These are phyloP conservation scores for Staurois parvus DNA, from an alignment of 2,797 vertebrate species.

Conservation along the genomic window DNA sequence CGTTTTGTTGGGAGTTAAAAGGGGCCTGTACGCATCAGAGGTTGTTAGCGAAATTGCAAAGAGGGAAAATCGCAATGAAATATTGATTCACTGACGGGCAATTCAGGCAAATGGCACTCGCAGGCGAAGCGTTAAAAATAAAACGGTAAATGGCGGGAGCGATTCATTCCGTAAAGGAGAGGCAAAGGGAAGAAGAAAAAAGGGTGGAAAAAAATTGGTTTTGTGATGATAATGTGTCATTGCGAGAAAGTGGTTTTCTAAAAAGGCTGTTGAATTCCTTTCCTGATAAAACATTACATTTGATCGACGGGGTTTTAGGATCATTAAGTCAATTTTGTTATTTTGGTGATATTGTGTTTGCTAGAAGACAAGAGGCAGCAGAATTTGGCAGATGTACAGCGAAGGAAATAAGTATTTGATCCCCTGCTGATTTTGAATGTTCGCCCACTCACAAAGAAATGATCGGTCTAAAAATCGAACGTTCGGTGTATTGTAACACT, in stretches of 20 bases:
- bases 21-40: slow-evolving; percentile 64
- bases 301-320: slow-evolving; percentile 3
- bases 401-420: too few species aligned
- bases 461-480: too few species aligned
- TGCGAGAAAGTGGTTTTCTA: slow-evolving; percentile 1
- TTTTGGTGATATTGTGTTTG: not conserved
- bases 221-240: not conserved
- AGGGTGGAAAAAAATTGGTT: not conserved
- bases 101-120: slow-evolving; percentile 72
- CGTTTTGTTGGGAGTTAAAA: slow-evolving; percentile 70
- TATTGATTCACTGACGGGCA: slow-evolving; percentile 66
- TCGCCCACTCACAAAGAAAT: too few species aligned
- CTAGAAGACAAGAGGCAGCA: not conserved
- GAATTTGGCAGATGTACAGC: not conserved
- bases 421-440: too few species aligned
- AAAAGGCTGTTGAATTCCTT: not conserved
- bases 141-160: slow-evolving; percentile 28
- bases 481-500: too few species aligned
- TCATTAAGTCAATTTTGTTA: slow-evolving; percentile 15
- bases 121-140: slow-evolving; percentile 67
- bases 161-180: not conserved
- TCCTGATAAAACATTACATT: slow-evolving; percentile 2
- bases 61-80: slow-evolving; percentile 65
- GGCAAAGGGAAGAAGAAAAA: not conserved
- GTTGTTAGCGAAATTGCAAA: slow-evolving; percentile 65